Evolutionary conservation across 2,888 invertebrate genomes (phyloP).

Genomic region (Tetheella fluctuosa): DNA sequence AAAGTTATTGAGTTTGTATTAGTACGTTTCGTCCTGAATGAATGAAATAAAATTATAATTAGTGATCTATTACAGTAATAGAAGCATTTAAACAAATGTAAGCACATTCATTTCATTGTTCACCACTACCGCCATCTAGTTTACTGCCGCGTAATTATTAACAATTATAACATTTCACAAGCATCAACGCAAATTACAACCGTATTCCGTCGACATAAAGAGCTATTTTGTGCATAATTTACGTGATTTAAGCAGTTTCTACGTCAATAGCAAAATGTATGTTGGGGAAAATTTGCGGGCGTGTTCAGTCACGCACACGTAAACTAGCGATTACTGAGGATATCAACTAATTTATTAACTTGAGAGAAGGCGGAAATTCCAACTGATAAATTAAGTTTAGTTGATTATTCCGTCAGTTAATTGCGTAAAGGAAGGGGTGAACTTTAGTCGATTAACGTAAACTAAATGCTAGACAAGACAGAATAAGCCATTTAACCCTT

Average conservation of each 20-base stretch:
- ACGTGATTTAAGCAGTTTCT: not conserved
- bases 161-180: not conserved
- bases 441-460: not conserved
- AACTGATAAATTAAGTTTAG: not conserved
- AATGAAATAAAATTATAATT: too few relatives aligned
- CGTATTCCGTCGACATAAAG: not conserved
- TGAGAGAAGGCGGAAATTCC: not conserved
- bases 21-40: too few relatives aligned
- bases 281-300: not conserved
- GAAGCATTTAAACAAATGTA: not conserved
- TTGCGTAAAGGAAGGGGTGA: not conserved
- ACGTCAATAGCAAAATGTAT: not conserved
- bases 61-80: too few relatives aligned
- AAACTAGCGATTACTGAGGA: not conserved
- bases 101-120: not conserved
- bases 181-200: not conserved
- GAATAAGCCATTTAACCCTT: not conserved
- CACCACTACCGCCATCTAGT: not conserved
- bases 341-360: conserved; percentile 2
- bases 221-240: not conserved
- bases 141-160: not conserved
- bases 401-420: not conserved
- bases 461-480: not conserved
- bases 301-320: not conserved
- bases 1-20: too few relatives aligned